Percentiles rank a stretch among this genome's conserved stretches.
These are phyloP conservation scores for Cebus imitator DNA, from an alignment of 2,113 vertebrate genomes.

Conservation along the genomic window DNA sequence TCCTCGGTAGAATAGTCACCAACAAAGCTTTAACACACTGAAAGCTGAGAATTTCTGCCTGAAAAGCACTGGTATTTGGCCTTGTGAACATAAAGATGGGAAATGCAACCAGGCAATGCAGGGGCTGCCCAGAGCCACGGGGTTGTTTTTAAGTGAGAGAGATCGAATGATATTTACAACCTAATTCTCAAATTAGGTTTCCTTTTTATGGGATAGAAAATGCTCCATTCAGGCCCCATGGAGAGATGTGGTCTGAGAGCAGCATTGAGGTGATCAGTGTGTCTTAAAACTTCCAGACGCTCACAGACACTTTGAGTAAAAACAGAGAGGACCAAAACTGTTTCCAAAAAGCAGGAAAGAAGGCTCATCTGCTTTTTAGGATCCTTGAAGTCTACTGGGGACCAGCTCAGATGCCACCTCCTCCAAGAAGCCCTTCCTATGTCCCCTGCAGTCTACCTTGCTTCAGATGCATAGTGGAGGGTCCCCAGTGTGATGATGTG, in stretches of 20 bases:
- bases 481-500: fast-evolving
- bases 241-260: slow-evolving; percentile 66
- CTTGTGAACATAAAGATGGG: fast-evolving
- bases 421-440: fast-evolving
- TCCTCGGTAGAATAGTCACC: background rate
- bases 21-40: background rate
- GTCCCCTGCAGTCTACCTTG: background rate
- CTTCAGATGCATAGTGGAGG: fast-evolving
- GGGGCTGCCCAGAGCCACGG: background rate
- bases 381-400: background rate
- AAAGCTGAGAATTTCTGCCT: background rate
- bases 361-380: background rate
- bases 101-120: fast-evolving
- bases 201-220: slow-evolving; percentile 79
- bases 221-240: slow-evolving; percentile 40
- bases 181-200: slow-evolving; percentile 76
- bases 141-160: slow-evolving; percentile 55
- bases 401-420: background rate
- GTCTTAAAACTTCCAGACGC: slow-evolving; percentile 58
- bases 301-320: slow-evolving; percentile 53
- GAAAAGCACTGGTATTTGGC: background rate
- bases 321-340: slow-evolving; percentile 3
- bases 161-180: slow-evolving; percentile 70
- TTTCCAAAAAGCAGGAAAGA: background rate
- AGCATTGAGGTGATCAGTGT: slow-evolving; percentile 46